A percentile compares a stretch with the other conserved stretches of the same genome.
Evolutionary conservation across 2,113 vertebrate species (phyloP).

Genomic region (Lepidothrix coronata): DNA sequence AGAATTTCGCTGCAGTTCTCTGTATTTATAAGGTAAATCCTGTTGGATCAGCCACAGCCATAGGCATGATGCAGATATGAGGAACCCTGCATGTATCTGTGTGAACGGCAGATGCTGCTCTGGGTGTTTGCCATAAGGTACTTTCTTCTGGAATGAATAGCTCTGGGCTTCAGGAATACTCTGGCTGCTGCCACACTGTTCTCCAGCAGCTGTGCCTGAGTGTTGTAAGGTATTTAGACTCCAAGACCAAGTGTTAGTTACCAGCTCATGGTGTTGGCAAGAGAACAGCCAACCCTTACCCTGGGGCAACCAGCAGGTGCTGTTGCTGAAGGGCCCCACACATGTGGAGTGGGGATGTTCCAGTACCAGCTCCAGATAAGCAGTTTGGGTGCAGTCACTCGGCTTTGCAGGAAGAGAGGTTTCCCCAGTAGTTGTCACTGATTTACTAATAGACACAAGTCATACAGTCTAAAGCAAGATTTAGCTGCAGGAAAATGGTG

Average conservation of each 20-base stretch:
- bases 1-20: background rate
- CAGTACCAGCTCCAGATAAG: background rate
- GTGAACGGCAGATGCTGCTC: background rate
- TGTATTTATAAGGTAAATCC: background rate
- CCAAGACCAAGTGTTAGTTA: background rate
- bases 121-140: background rate
- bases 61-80: background rate
- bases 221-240: background rate
- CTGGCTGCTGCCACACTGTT: background rate
- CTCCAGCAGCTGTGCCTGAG: background rate
- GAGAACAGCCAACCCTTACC: background rate
- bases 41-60: background rate
- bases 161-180: background rate
- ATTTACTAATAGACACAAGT: background rate
- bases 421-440: background rate
- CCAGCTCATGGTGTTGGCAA: background rate
- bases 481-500: background rate
- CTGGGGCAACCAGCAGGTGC: background rate
- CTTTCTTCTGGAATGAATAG: background rate
- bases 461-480: background rate
- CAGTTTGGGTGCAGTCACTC: background rate
- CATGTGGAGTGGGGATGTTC: accelerated
- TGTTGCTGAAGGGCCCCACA: background rate
- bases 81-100: background rate
- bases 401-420: background rate